Base-by-base conservation (phyloP, 2,888 invertebrate species). In the Drosophila gaucha region DNA sequence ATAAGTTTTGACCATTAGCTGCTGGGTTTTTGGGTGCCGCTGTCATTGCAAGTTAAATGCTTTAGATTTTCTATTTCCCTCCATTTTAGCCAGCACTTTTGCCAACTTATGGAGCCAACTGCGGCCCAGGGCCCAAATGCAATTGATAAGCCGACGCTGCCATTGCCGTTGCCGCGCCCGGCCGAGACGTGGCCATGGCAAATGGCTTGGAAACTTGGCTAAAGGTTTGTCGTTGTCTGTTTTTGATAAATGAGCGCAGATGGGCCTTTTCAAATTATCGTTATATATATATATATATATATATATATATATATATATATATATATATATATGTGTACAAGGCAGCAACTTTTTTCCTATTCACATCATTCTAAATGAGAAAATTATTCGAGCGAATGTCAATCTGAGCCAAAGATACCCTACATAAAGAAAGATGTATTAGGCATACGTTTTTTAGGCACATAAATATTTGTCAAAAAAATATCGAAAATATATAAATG, bases 1-100 rank as follows among this genome's bases (percentile, higher is more conserved):
- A 82, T 84, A 84, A 84, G 83, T 84, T 82, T 74, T 78, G 86
- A 78, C 83, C 83, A 83, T 83, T 83, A 83, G 86, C 66, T 59
- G 69, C 64, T 65, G 58, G 69, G 49, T 65, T 46, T 41, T 64
- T 49, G 38, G 64, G 57, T 52, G 67, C 26, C 30, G 59, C 84
- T 80, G 80, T 80, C 80, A 80, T 57, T 75, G 85, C 75, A 78
- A 80, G 82, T 80, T 84, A 84, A 80, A 80, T 80, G 78, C 80
- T 73, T 80, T 66, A 67, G 84, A 73, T 78, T 83, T 76, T 65
- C 60, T 39, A 62, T 68, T 68, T 72, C 24, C 33, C 33, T 50
- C 30, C 46, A 26, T 47, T 72, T 73, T 39, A 41, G 59, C 57
- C 36, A 62, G 50, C 66, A 50, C 60, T 49, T 64, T 60, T 74